phyloP scores from a whole-genome alignment of 2,888 invertebrate genomes.

The Hydrotaea cyrtoneurina region DNA sequence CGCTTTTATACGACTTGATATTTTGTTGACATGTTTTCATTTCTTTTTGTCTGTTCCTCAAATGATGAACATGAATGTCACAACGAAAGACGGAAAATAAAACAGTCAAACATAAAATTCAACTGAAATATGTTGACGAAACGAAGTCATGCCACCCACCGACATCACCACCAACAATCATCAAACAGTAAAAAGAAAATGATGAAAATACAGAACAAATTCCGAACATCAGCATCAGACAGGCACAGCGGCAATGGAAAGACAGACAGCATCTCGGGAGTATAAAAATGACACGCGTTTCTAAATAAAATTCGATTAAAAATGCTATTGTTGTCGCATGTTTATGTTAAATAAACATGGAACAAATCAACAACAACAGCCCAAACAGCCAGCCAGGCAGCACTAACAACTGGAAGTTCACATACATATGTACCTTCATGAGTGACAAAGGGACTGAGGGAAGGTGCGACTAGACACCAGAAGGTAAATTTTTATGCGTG shows the following conservation, averaged over 20 bases:
- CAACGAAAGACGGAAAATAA: not conserved
- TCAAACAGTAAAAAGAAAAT: not conserved
- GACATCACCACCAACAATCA: not conserved
- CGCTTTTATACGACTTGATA: not conserved
- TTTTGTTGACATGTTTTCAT: not conserved
- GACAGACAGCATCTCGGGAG: not conserved
- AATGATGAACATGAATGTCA: not conserved
- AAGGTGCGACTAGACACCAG: not conserved
- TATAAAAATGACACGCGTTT: conserved; percentile 53
- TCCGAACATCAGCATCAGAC: not conserved
- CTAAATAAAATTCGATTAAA: conserved; percentile 60
- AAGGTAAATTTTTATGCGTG: too few species aligned
- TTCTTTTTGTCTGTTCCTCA: not conserved
- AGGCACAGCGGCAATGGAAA: not conserved
- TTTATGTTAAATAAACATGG: conserved; percentile 60
- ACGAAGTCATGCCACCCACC: not conserved
- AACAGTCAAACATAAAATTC: conserved; percentile 11
- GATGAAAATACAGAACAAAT: not conserved
- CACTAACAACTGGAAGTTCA: conserved; percentile 26
- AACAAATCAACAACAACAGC: conserved; percentile 34
- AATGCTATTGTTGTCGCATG: conserved; percentile 64
- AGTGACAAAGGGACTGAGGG: not conserved
- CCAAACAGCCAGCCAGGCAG: not conserved
- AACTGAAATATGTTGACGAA: not conserved
- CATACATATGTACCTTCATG: not conserved